Percentiles rank a stretch among this genome's conserved stretches.
phyloP scores from a whole-genome alignment of 2,113 vertebrate species.

The Emydura subglobosa region DNA sequence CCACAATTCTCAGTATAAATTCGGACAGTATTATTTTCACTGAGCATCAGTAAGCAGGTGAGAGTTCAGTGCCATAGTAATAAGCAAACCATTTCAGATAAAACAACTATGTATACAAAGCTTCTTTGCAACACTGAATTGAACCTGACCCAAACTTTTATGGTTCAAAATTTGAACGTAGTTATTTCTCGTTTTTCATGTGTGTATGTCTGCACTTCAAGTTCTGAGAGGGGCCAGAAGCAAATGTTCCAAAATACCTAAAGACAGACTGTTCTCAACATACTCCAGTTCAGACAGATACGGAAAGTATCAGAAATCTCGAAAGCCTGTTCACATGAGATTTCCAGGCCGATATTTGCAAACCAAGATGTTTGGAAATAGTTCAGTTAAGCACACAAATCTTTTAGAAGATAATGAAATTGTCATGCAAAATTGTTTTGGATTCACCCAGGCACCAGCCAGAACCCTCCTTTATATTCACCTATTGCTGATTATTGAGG shows the following conservation, averaged over 20 bases:
- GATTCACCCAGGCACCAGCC: not conserved
- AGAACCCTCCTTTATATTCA: not conserved
- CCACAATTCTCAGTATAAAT: conserved; percentile 7
- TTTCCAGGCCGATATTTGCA: not conserved
- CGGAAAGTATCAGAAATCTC: not conserved
- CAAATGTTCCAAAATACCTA: not conserved
- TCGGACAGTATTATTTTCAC: conserved; percentile 38
- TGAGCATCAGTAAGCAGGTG: conserved; percentile 16
- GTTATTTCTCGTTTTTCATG: not conserved
- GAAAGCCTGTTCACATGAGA: not conserved
- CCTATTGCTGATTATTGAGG: not conserved
- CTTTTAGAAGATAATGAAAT: not conserved
- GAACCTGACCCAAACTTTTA: conserved; percentile 46
- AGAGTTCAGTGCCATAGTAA: conserved; percentile 24
- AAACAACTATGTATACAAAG: conserved; percentile 21
- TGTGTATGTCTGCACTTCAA: not conserved
- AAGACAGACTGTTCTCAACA: not conserved
- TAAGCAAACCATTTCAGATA: conserved; percentile 48
- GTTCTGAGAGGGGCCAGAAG: not conserved
- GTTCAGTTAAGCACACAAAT: not conserved
- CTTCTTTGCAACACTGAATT: conserved; percentile 25
- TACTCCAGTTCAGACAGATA: not conserved
- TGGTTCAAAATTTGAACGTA: not conserved
- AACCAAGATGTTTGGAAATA: not conserved
- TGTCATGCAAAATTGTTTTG: not conserved